These are phyloP conservation scores for Pemphigus obesinymphae DNA, from an alignment of 1,140 invertebrate species.

Conservation along the genomic window DNA sequence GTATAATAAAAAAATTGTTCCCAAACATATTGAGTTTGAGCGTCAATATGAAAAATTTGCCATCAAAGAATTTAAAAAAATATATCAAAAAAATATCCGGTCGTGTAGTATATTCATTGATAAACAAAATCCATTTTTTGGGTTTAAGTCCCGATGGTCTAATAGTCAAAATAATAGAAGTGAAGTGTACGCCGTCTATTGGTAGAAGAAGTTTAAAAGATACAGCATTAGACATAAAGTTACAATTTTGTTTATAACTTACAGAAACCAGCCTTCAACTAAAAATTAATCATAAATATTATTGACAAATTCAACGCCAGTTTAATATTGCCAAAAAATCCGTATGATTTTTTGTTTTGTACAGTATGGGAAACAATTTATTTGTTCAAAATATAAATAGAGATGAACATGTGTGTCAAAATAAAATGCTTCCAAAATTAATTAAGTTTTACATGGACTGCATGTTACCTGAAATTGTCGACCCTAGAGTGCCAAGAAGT, in stretches of 20 bases:
- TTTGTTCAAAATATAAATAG: too few relatives aligned
- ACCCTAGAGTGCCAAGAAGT: not conserved
- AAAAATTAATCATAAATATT: not conserved
- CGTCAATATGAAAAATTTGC: too few relatives aligned
- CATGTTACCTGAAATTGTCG: not conserved
- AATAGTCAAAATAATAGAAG: not conserved
- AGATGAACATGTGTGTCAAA: too few relatives aligned
- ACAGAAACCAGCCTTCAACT: not conserved
- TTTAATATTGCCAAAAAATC: not conserved
- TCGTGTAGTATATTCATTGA: not conserved
- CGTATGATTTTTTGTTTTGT: not conserved
- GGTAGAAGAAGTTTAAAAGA: too few relatives aligned
- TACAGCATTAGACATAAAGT: not conserved
- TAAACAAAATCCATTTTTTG: constrained; percentile 11
- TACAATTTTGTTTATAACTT: not conserved
- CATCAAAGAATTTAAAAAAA: not conserved
- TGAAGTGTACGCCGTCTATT: not conserved
- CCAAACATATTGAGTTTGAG: not conserved
- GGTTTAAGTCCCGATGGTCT: not conserved
- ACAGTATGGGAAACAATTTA: not conserved
- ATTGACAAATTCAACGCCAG: not conserved
- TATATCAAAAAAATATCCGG: not conserved
- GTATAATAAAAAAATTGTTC: not conserved
- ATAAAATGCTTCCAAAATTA: too few relatives aligned
- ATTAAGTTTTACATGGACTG: not conserved